These are phyloP conservation scores for Saturnia japonica DNA, from an alignment of 2,888 invertebrate species.

Conservation along the genomic window DNA sequence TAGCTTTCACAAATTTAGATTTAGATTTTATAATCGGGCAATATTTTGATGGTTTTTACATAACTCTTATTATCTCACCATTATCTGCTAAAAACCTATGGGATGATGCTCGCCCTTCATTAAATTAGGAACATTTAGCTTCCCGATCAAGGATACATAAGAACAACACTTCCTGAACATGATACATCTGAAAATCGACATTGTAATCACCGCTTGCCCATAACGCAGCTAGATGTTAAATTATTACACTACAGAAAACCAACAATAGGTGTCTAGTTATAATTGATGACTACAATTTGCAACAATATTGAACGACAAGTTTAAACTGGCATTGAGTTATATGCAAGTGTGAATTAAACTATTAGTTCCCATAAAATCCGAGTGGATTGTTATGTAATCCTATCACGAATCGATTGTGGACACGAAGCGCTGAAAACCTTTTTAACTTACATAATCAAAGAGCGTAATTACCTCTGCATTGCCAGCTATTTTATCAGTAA, in stretches of 20 bases:
- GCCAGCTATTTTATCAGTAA: not conserved
- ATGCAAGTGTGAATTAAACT: not conserved
- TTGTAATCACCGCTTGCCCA: not conserved
- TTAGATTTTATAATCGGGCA: no score
- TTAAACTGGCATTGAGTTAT: not conserved
- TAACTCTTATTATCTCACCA: no score
- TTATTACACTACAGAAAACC: not conserved
- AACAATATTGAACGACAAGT: not conserved
- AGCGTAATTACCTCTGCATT: not conserved
- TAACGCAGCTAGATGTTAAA: not conserved
- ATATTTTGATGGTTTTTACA: no score
- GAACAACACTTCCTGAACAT: no score
- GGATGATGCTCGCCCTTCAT: no score
- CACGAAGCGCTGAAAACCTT: not conserved
- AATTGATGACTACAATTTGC: not conserved
- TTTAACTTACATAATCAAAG: not conserved
- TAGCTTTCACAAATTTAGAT: no score
- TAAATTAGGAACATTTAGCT: no score
- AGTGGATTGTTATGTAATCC: not conserved
- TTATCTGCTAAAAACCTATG: no score
- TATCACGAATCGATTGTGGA: not conserved
- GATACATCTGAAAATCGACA: no score
- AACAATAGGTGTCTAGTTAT: not conserved
- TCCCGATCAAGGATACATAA: no score
- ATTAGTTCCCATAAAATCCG: not conserved